phyloP scores from a whole-genome alignment of 2,888 invertebrate species.

The Lithophane ornitopus region DNA sequence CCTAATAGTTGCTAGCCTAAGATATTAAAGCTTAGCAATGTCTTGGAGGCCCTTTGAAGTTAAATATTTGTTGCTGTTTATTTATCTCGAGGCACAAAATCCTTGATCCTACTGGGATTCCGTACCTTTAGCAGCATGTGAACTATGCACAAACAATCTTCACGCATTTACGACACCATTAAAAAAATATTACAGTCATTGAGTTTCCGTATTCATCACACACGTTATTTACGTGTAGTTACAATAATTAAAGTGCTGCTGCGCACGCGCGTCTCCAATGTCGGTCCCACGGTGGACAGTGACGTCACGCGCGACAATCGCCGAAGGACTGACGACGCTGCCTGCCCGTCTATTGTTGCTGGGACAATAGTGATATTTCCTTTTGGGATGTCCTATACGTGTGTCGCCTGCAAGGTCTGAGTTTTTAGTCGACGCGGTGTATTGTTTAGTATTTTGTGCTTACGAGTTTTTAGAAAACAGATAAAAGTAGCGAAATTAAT shows the following conservation, averaged over 20 bases:
- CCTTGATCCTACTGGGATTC: neutral
- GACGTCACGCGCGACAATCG: conserved; percentile 75
- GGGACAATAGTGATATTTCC: conserved; percentile 76
- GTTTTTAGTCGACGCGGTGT: conserved; percentile 58
- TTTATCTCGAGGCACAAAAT: neutral
- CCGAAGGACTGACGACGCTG: conserved; percentile 72
- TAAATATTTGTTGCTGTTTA: neutral
- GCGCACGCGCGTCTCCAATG: conserved; percentile 77
- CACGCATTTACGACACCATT: conserved; percentile 26
- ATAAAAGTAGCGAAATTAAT: neutral
- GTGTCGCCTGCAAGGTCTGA: conserved; percentile 69
- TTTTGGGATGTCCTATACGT: conserved; percentile 72
- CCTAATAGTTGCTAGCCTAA: neutral
- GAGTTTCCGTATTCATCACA: conserved; percentile 58
- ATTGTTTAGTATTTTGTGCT: conserved; percentile 49
- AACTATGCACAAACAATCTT: conserved; percentile 12
- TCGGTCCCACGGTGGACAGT: conserved; percentile 84
- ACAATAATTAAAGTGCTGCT: conserved; percentile 60
- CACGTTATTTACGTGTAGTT: conserved; percentile 55
- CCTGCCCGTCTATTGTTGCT: conserved; percentile 72
- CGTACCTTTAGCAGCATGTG: conserved; percentile 8
- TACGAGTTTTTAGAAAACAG: conserved; percentile 1
- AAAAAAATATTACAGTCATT: conserved; percentile 40
- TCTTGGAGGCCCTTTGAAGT: neutral
- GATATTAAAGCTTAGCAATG: no score